A percentile compares a stretch with the other conserved stretches of the same genome.
phyloP scores from a whole-genome alignment of 2,888 invertebrate species.

The Tiliacea aurago region DNA sequence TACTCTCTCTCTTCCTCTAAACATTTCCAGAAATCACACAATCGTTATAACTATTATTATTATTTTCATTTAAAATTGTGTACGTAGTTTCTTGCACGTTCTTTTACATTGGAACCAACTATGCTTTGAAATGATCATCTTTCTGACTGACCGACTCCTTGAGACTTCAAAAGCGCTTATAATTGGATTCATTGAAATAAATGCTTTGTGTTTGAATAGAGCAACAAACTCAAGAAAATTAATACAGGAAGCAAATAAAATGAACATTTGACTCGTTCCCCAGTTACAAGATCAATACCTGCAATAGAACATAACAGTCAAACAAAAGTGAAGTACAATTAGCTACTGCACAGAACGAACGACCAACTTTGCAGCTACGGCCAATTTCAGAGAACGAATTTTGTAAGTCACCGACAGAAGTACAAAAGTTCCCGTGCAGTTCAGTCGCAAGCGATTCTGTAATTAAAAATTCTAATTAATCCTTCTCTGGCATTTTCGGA shows the following conservation, averaged over 20 bases:
- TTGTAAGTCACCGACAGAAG: constrained; percentile 54
- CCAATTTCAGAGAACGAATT: constrained; percentile 61
- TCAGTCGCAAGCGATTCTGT: constrained; percentile 46
- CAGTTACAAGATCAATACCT: constrained; percentile 47
- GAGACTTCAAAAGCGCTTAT: not conserved
- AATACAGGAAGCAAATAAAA: constrained; percentile 21
- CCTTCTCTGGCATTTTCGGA: constrained; percentile 39
- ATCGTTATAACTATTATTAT: not conserved
- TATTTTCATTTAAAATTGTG: not conserved
- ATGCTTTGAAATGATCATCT: not conserved
- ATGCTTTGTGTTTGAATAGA: not conserved
- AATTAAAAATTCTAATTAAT: constrained; percentile 62
- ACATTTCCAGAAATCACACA: not conserved
- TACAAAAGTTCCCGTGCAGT: constrained; percentile 53
- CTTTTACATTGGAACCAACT: too few species aligned
- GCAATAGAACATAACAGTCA: constrained; percentile 45
- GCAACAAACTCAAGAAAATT: not conserved
- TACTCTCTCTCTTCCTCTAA: not conserved
- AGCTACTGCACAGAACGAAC: constrained; percentile 49
- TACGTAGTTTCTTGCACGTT: not conserved
- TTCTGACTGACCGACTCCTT: not conserved
- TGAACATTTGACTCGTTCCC: constrained; percentile 13
- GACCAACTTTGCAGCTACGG: constrained; percentile 46
- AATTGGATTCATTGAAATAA: not conserved
- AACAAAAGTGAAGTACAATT: constrained; percentile 60